These are phyloP conservation scores for Gari tellinella DNA, from an alignment of 2,888 invertebrate genomes.

Conservation along the genomic window DNA sequence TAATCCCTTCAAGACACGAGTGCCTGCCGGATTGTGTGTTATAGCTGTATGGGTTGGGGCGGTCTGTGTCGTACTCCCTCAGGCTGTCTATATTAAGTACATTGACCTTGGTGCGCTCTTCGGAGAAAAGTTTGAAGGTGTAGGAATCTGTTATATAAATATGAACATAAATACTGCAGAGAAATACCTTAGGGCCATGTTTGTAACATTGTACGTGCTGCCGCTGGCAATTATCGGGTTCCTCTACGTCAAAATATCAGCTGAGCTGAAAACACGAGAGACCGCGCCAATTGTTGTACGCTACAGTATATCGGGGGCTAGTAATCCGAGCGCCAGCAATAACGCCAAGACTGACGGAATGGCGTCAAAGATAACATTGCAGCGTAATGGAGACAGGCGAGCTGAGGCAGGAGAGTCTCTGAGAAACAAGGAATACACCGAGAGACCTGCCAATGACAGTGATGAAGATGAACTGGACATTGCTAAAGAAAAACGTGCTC, in stretches of 20 bases:
- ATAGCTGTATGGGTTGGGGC: slow-evolving; percentile 90
- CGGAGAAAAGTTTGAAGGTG: slow-evolving; percentile 72
- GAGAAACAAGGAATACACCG: slow-evolving; percentile 35
- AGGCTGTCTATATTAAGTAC: slow-evolving; percentile 90
- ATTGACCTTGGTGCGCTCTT: slow-evolving; percentile 88
- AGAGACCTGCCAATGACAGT: slow-evolving; percentile 69
- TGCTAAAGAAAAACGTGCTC: slow-evolving; percentile 88
- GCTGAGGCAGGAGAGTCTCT: neutral
- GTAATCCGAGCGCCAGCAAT: neutral
- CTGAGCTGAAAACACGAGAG: slow-evolving; percentile 86
- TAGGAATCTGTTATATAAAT: slow-evolving; percentile 81
- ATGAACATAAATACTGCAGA: slow-evolving; percentile 75
- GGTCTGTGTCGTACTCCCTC: slow-evolving; percentile 89
- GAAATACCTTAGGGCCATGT: slow-evolving; percentile 82
- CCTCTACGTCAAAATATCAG: slow-evolving; percentile 88
- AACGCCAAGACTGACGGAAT: slow-evolving; percentile 21
- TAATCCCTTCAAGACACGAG: slow-evolving; percentile 88
- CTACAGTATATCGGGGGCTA: slow-evolving; percentile 52
- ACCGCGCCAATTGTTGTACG: slow-evolving; percentile 69
- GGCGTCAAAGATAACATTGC: slow-evolving; percentile 39
- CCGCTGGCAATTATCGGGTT: slow-evolving; percentile 88
- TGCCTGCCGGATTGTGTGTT: slow-evolving; percentile 88
- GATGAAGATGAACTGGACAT: slow-evolving; percentile 82
- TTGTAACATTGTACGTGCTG: slow-evolving; percentile 85
- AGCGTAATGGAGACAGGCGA: neutral